Conservation (phyloP, 2,888 invertebrate genomes). For the Drosophila borealis region DNA sequence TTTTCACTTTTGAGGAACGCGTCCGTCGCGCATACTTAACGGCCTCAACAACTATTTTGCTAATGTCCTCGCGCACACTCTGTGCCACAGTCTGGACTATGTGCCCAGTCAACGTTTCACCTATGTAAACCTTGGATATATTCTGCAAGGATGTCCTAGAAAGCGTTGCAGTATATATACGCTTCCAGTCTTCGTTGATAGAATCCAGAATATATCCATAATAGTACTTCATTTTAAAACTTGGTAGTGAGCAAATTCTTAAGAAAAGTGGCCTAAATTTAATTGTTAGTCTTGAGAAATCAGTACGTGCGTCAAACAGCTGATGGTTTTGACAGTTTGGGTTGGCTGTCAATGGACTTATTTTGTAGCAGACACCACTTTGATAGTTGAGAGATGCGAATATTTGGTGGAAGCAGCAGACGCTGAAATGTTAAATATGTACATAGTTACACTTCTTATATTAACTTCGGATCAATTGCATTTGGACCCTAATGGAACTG, state of each 20-base stretch:
- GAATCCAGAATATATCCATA: not conserved
- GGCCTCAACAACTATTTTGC: slow-evolving; percentile 18
- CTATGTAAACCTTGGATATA: slow-evolving; percentile 15
- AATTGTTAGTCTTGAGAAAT: not conserved
- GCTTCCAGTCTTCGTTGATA: not conserved
- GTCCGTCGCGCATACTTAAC: slow-evolving; percentile 21
- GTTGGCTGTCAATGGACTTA: not conserved
- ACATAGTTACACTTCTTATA: too few relatives aligned
- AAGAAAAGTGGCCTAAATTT: not conserved
- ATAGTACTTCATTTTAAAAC: not conserved
- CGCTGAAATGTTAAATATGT: too few relatives aligned
- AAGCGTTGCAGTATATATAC: slow-evolving; percentile 2
- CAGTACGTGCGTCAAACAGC: not conserved
- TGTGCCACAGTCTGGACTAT: not conserved
- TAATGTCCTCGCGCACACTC: slow-evolving; percentile 20
- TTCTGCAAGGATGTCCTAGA: slow-evolving; percentile 22
- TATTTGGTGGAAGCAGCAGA: too few relatives aligned
- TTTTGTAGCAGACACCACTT: too few relatives aligned
- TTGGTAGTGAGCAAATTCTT: not conserved
- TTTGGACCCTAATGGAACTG: too few relatives aligned
- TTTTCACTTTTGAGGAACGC: slow-evolving; percentile 4
- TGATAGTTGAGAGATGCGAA: too few relatives aligned
- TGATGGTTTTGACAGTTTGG: not conserved
- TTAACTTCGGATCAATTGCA: too few relatives aligned
- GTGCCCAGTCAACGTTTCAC: slow-evolving; percentile 12